Percentiles rank a stretch among this genome's conserved stretches.
Evolutionary conservation across 2,113 vertebrate species (phyloP).

Genomic region (Crocuta crocuta): DNA sequence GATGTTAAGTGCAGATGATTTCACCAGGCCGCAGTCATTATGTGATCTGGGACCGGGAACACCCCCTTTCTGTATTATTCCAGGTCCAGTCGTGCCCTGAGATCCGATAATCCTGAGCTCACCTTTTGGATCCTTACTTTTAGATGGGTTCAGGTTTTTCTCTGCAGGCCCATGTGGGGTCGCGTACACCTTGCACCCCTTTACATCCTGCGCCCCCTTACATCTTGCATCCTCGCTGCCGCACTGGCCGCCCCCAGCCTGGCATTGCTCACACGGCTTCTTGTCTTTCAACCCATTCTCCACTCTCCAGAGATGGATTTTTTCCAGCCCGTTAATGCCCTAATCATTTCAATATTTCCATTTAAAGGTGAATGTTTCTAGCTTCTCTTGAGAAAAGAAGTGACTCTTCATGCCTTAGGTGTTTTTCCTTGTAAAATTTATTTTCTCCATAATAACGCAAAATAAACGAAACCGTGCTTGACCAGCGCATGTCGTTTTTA

Average conservation of each 20-base stretch:
- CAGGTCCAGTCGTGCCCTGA: not conserved
- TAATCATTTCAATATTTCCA: not conserved
- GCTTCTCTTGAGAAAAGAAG: not conserved
- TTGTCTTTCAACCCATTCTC: not conserved
- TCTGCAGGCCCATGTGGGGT: rapidly evolving
- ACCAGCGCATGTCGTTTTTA: too few species aligned
- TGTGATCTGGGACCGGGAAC: not conserved
- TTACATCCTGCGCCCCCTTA: not conserved
- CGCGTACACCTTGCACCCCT: too few species aligned
- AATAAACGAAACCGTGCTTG: not conserved
- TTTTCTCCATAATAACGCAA: not conserved
- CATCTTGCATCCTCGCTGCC: rapidly evolving
- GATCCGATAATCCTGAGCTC: not conserved
- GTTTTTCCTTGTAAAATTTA: not conserved
- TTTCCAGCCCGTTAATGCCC: not conserved
- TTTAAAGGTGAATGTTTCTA: not conserved
- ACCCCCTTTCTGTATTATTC: too few species aligned
- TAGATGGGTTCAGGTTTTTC: not conserved
- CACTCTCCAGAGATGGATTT: not conserved
- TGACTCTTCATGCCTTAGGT: not conserved
- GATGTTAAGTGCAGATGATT: not conserved
- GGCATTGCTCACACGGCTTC: not conserved
- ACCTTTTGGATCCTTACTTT: too few species aligned
- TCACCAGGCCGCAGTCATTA: not conserved
- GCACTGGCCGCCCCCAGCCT: rapidly evolving